phyloP scores from a whole-genome alignment of 2,113 vertebrate species.

The Hippocampus barbouri region DNA sequence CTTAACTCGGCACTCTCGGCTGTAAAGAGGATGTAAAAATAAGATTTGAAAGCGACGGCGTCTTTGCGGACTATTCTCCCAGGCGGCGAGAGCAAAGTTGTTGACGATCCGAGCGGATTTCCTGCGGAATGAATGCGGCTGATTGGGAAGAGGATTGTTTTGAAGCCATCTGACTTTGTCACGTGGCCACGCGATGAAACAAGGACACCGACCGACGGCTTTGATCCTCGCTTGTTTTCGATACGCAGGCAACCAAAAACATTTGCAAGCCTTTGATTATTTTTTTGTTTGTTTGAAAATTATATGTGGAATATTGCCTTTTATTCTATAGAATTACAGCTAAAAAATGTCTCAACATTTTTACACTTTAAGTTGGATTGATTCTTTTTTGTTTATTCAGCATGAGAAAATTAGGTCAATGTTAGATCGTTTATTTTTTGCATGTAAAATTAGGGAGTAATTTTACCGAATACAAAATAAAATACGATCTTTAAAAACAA shows the following conservation, averaged over 20 bases:
- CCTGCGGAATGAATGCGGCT: constrained; percentile 24
- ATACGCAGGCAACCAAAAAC: not conserved
- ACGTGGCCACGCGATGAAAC: not conserved
- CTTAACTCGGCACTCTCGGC: not conserved
- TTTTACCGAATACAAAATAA: not conserved
- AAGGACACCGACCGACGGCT: not conserved
- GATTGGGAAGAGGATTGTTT: constrained; percentile 27
- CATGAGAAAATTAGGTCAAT: not conserved
- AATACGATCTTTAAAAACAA: too few species aligned
- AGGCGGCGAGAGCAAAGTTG: constrained; percentile 33
- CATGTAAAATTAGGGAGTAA: not conserved
- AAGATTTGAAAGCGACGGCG: constrained; percentile 30
- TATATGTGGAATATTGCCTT: not conserved
- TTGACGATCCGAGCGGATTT: constrained; percentile 37
- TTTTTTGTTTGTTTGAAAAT: too few species aligned
- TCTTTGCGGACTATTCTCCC: constrained; percentile 60
- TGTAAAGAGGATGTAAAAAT: not conserved
- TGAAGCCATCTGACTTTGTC: not conserved
- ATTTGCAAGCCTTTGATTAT: not conserved
- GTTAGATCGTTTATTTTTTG: not conserved
- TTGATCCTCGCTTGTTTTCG: not conserved
- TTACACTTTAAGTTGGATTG: not conserved
- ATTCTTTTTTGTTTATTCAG: not conserved
- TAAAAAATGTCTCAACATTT: not conserved
- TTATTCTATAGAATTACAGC: not conserved